Base-by-base conservation (phyloP, 2,888 invertebrate species). In the Pachymerium ferrugineum region DNA sequence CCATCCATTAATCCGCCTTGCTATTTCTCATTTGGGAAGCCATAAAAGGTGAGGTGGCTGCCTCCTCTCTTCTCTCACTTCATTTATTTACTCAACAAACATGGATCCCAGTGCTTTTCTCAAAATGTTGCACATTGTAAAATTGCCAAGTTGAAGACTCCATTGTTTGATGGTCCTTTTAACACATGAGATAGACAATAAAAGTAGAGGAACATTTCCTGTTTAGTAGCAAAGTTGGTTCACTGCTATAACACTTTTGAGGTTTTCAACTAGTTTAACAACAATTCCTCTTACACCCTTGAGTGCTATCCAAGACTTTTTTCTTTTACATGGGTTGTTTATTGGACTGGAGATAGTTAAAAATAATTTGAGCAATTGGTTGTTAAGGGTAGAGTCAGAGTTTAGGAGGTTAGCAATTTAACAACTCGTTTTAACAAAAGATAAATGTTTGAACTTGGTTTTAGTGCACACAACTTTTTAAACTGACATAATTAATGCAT, bases 101-200 rank as follows among this genome's bases (percentile, higher is more conserved):
- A 62, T 62, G 62, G 62, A 62, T 62, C 62, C 28, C 25, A 28
- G 62, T 28, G 62, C 62, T 62, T 62, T 62, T 62, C 25, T 62
- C 10, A 62, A 62, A 62, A 62, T 62, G 62, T 62, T 62, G 62
- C 62, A 62, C 62, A 62, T 62, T 62, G 62, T 62, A 62, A 62
- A 62, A 62, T 62, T 62, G 62, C 62, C 62, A 62, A 62, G 62
- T 22, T n/a, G 62, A 62, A 62, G 62, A 62, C 22, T 62, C 62
- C 62, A 62, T 62, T 62, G 62, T 62, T 62, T 62, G 62, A 62
- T 62, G 62, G 62, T 62, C 62, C 62, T 62, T 62, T 62, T 62
- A 62, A 62, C 62, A n/a, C 62, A 8, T 25, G 62, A 62, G 62
- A 62, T 62, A 62, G 62, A 62, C 62, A 62, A 62, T 62, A 62